These are phyloP conservation scores for Priocnemis perturbator DNA, from an alignment of 2,888 invertebrate genomes.

Conservation along the genomic window DNA sequence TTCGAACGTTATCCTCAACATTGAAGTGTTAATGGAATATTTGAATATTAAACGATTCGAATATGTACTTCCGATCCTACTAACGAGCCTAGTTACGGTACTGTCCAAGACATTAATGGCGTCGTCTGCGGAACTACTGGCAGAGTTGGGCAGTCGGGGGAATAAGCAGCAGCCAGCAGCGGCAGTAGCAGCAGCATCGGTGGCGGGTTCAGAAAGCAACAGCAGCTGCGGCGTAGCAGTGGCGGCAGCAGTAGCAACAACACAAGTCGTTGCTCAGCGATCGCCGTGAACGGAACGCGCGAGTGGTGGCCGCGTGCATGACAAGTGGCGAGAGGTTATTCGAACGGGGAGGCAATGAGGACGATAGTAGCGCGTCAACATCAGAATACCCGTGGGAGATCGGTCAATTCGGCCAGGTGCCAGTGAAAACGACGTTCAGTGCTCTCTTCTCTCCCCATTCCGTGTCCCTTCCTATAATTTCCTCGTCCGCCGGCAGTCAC, in stretches of 20 bases:
- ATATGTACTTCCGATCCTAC: too few relatives aligned
- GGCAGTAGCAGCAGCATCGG: conserved; percentile 32
- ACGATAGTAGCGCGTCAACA: conserved; percentile 11
- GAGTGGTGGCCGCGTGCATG: conserved; percentile 42
- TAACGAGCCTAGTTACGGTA: neutral
- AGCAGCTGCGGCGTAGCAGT: conserved; percentile 25
- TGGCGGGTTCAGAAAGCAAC: conserved; percentile 8
- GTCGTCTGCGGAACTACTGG: neutral
- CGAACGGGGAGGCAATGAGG: conserved; percentile 7
- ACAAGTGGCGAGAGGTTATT: conserved; percentile 31
- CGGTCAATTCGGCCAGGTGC: conserved; percentile 14
- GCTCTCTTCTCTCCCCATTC: conserved; percentile 17
- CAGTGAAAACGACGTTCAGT: conserved; percentile 33
- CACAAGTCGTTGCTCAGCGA: conserved; percentile 34
- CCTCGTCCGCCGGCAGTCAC: too few relatives aligned
- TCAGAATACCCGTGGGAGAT: conserved; percentile 8
- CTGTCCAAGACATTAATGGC: conserved; percentile 3
- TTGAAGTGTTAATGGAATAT: too few relatives aligned
- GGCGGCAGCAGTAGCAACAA: conserved; percentile 38
- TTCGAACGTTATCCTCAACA: too few relatives aligned
- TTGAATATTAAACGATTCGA: too few relatives aligned
- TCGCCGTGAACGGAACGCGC: conserved; percentile 27
- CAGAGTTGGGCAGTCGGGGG: neutral
- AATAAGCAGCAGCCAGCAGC: conserved; percentile 14
- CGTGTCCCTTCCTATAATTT: conserved; percentile 7